Conservation (phyloP, 2,113 vertebrate genomes). For the Leptobrachium ailaonicum region DNA sequence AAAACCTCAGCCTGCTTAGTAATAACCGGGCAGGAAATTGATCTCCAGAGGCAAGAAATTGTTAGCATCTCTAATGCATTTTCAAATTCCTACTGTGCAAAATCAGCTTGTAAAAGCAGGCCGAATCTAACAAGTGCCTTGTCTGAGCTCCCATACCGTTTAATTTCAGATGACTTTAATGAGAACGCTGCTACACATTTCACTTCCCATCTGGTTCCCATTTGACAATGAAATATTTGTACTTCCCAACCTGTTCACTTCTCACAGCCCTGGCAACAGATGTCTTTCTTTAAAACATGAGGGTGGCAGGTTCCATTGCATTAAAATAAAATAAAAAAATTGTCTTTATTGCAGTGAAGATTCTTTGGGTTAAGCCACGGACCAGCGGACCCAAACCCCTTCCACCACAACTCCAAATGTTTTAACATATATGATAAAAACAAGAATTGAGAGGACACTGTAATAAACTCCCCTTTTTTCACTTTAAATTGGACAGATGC, state of each 20-base stretch:
- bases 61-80: slow-evolving; percentile 61
- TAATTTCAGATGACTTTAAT: slow-evolving; percentile 71
- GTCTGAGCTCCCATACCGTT: slow-evolving; percentile 66
- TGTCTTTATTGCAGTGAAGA: slow-evolving; percentile 26
- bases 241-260: slow-evolving; percentile 66
- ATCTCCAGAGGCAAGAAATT: slow-evolving; percentile 59
- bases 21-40: slow-evolving; percentile 59
- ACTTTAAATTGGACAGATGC: too few relatives aligned
- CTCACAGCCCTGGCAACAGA: slow-evolving; percentile 70
- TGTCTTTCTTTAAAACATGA: slow-evolving; percentile 67
- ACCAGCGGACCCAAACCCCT: background rate
- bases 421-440: too few relatives aligned
- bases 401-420: too few relatives aligned
- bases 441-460: too few relatives aligned
- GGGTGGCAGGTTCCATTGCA: slow-evolving; percentile 58
- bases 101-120: slow-evolving; percentile 63
- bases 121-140: slow-evolving; percentile 62
- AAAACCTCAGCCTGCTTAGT: slow-evolving; percentile 56
- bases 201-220: slow-evolving; percentile 77
- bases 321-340: slow-evolving; percentile 30
- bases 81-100: slow-evolving; percentile 67
- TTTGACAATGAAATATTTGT: slow-evolving; percentile 84
- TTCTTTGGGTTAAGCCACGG: slow-evolving; percentile 32
- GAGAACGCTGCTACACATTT: slow-evolving; percentile 77
- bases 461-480: too few relatives aligned